phyloP scores from a whole-genome alignment of 2,113 vertebrate genomes.

The Hylia prasina region DNA sequence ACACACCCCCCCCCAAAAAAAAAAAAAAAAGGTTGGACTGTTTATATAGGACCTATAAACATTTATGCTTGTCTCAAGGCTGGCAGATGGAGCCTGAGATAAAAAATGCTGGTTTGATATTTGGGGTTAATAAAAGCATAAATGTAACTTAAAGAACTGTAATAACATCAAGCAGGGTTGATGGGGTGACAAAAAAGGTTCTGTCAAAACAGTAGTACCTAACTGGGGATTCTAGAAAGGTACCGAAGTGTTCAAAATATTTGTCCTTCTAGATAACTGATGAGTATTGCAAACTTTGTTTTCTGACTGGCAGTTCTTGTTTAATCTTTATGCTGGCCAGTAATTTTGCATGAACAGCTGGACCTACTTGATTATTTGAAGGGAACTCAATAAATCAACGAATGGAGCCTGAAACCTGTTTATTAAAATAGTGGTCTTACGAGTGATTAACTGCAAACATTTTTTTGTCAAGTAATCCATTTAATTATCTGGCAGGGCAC shows the following conservation, averaged over 20 bases:
- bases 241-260: background rate
- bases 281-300: background rate
- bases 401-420: background rate
- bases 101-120: background rate
- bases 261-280: background rate
- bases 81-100: background rate
- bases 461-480: conserved; percentile 2
- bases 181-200: background rate
- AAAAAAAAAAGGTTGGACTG: background rate
- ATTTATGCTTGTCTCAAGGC: background rate
- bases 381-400: background rate
- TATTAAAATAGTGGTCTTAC: background rate
- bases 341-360: background rate
- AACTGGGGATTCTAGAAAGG: background rate
- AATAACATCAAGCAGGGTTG: background rate
- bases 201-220: background rate
- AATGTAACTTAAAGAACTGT: background rate
- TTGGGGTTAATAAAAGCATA: background rate
- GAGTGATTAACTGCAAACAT: background rate
- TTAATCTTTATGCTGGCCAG: background rate
- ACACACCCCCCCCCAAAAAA: too few species aligned
- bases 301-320: background rate
- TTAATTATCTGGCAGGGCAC: conserved; percentile 1
- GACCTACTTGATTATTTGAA: background rate
- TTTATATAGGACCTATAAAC: background rate